Evolutionary conservation across 2,797 vertebrate genomes (phyloP), one percentile per base, ranked within the genome.

Genomic region (Malacoctenus gilli): DNA sequence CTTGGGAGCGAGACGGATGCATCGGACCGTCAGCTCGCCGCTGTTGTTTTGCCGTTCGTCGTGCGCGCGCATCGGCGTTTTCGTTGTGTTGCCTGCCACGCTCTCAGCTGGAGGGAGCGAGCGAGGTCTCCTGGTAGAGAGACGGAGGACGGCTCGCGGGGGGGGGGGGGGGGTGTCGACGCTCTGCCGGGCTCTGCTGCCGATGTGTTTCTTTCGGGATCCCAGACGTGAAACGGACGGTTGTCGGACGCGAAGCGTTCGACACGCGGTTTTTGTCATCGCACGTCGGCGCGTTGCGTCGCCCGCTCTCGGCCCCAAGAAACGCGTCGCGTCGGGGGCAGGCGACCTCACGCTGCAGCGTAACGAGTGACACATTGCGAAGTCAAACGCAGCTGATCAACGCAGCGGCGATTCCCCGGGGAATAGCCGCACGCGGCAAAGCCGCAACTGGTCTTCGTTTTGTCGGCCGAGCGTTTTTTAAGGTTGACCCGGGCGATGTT

Each of bases 121-220:
- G 39, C 18, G 3, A 55, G 53, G 36, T 51, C 50, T 62, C 58
- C 67, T 13, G 53, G n/a, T n/a, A n/a, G 52, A 67, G 63, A 7
- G 66, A 71, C 5, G 9, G 70, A 61, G 78, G 70, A 81, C 75
- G 70, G 71, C 68, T 72, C 62, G 2, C 78, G 51, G 75, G 59
- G 39, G 67, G 78, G 50, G 44, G 36, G 14, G 2, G 76, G 51
- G 75, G 59, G 39, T 64, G 78, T 47, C 44, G 36, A n/a, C 20
- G 7, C 74, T 72, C 74, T 16, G 48, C 69, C 39, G 57, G 66
- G 37, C 59, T 74, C 55, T 48, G 68, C 50, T 63, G 57, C 60
- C 50, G 6, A 38, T 74, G 59, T 62, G 64, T 72, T 59, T 82
- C 35, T 13, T n/a, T 59, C 51, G 41, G 41, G 52, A 34, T 56